Percentiles rank a stretch among this genome's conserved stretches.
Evolutionary conservation across 2,113 vertebrate species (phyloP).

Genomic region (Cygnus buccinator): DNA sequence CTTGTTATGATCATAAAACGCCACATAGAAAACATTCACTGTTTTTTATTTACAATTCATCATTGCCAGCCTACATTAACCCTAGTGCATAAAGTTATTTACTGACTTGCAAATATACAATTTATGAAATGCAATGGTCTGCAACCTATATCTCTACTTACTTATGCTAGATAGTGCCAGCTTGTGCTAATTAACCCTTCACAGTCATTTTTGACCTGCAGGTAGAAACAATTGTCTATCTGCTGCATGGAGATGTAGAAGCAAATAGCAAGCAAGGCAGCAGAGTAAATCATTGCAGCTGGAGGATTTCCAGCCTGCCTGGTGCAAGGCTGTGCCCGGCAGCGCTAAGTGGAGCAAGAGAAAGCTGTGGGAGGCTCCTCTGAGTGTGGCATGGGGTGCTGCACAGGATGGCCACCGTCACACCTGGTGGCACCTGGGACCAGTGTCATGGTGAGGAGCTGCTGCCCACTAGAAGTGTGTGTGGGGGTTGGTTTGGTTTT

Average conservation of each 20-base stretch:
- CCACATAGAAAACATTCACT: background rate
- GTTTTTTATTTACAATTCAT: constrained; percentile 17
- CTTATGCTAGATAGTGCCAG: background rate
- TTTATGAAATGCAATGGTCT: background rate
- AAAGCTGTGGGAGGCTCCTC: background rate
- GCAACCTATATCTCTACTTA: background rate
- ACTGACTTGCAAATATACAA: background rate
- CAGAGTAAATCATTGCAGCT: background rate
- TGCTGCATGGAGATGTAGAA: background rate
- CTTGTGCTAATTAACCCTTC: background rate
- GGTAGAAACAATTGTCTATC: background rate
- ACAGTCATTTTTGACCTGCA: background rate
- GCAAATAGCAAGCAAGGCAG: background rate
- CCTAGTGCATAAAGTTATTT: background rate
- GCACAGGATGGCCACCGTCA: background rate
- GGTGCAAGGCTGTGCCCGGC: background rate
- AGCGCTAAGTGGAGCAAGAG: background rate
- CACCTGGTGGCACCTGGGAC: background rate
- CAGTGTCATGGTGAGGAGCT: background rate
- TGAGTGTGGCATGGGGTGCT: background rate
- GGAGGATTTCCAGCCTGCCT: background rate
- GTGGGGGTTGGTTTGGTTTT: background rate
- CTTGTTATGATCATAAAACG: background rate
- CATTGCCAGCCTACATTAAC: background rate
- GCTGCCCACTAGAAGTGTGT: background rate